Conservation (phyloP, 1,140 invertebrate species). For the Drosophila kurseongensis region DNA sequence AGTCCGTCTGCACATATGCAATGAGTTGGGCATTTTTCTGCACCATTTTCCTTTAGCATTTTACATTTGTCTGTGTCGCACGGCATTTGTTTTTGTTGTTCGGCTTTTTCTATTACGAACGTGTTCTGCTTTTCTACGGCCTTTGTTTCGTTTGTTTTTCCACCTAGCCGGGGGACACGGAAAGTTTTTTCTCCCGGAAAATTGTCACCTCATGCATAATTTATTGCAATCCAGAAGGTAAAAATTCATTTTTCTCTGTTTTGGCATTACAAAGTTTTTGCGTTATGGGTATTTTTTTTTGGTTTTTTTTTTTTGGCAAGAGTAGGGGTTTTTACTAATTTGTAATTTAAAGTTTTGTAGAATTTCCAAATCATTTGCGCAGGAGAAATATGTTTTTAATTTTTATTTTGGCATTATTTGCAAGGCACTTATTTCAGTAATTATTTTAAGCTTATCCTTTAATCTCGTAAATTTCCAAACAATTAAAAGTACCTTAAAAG, state of each 20-base stretch:
- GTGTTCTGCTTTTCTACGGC: constrained; percentile 52
- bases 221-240: constrained; percentile 76
- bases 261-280: constrained; percentile 45
- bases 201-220: constrained; percentile 82
- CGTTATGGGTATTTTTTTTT: constrained; percentile 16
- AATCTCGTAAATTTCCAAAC: not conserved
- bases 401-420: too few species aligned
- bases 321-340: constrained; percentile 12
- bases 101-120: constrained; percentile 67
- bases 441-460: not conserved
- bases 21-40: constrained; percentile 68
- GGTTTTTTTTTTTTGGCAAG: not conserved
- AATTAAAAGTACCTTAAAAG: constrained; percentile 19
- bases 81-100: constrained; percentile 53
- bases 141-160: constrained; percentile 33
- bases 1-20: constrained; percentile 52
- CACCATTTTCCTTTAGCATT: constrained; percentile 56
- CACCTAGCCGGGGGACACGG: constrained; percentile 32
- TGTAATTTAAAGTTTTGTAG: constrained; percentile 9
- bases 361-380: constrained; percentile 6
- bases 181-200: constrained; percentile 54
- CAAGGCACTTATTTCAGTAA: not conserved
- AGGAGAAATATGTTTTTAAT: not conserved
- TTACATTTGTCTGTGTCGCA: constrained; percentile 65
- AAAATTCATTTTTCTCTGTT: constrained; percentile 66